Percentiles rank a stretch among this genome's conserved stretches.
Conservation (phyloP, 2,797 vertebrate genomes). For the Periparus ater region DNA sequence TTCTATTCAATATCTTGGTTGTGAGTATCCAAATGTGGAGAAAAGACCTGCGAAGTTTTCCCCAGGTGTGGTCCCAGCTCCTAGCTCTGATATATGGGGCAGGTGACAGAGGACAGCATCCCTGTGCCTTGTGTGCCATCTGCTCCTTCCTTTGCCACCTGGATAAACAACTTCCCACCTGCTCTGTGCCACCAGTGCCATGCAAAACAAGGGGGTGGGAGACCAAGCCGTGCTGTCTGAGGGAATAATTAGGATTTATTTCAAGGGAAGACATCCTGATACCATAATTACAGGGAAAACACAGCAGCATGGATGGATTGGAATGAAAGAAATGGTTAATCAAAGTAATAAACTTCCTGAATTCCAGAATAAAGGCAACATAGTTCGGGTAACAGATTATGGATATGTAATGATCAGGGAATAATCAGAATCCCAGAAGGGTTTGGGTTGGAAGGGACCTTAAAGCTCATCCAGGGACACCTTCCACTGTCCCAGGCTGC, state of each 20-base stretch:
- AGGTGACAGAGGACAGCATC: background rate
- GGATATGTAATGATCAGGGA: background rate
- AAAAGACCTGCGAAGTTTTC: background rate
- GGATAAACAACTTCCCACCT: background rate
- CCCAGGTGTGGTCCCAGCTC: background rate
- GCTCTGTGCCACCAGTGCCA: background rate
- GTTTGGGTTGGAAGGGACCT: background rate
- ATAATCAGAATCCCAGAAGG: background rate
- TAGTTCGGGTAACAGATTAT: background rate
- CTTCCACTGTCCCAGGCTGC: background rate
- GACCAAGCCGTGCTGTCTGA: background rate
- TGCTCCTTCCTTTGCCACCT: background rate
- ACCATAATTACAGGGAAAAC: background rate
- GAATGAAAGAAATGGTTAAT: background rate
- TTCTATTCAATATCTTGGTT: background rate
- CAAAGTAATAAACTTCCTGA: background rate
- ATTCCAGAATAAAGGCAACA: background rate
- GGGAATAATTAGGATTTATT: background rate
- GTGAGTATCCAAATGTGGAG: background rate
- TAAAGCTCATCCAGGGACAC: background rate
- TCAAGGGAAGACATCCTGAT: background rate
- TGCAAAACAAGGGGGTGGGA: background rate
- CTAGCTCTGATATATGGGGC: background rate
- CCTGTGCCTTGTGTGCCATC: background rate
- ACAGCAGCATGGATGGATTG: background rate